Conservation (phyloP, 92 coral and sea anemone species). For the Palythoa grandis region DNA sequence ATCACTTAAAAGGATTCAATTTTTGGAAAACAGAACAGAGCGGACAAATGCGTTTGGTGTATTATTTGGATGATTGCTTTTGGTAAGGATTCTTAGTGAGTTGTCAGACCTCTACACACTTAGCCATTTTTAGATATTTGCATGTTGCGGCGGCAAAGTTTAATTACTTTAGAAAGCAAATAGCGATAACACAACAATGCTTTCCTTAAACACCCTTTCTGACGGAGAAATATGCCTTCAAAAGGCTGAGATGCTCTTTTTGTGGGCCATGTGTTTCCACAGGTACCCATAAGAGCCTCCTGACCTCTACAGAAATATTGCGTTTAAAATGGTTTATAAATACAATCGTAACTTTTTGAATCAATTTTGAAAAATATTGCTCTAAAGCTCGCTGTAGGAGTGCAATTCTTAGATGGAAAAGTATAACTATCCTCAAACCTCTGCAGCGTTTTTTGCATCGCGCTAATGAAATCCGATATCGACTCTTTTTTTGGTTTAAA, state of each 20-base stretch:
- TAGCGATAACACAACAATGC: constrained; percentile 19
- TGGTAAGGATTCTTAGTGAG: background rate
- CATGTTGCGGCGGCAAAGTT: constrained; percentile 3
- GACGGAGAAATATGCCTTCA: background rate
- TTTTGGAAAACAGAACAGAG: background rate
- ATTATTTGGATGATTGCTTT: constrained; percentile 4
- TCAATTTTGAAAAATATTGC: background rate
- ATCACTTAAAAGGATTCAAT: background rate
- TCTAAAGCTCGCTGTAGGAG: background rate
- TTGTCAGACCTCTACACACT: background rate
- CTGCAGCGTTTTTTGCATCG: background rate
- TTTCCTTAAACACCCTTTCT: constrained; percentile 3
- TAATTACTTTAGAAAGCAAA: constrained; percentile 30
- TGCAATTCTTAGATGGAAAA: background rate
- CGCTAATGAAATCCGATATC: background rate
- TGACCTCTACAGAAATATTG: background rate
- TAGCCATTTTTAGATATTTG: constrained; percentile 24
- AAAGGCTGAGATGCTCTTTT: constrained; percentile 7
- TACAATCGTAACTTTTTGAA: background rate
- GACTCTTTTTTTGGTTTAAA: background rate
- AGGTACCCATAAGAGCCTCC: constrained; percentile 1
- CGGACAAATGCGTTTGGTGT: background rate
- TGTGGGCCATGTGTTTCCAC: background rate
- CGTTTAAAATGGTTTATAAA: background rate
- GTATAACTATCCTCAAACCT: background rate